Evolutionary conservation across 2,113 vertebrate genomes (phyloP), one percentile per base, ranked within the genome.

Genomic region (Hippocampus barbouri): DNA sequence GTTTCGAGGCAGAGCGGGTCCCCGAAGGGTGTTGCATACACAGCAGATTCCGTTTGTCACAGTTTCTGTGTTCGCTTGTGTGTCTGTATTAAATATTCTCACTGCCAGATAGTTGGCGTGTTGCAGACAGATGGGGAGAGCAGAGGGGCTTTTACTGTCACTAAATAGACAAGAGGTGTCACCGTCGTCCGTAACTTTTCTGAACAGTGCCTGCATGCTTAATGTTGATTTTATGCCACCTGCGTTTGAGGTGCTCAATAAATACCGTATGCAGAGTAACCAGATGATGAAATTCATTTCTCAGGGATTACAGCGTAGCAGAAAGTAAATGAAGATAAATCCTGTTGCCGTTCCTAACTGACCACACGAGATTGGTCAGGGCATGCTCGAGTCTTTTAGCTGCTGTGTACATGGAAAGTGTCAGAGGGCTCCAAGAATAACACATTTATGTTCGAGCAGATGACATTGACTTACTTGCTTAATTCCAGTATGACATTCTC

Each of bases 321-420:
- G 67, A 71, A 78, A 67, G 68, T 59, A 77, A 81, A 90, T 87
- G 84, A 87, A 89, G 86, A 90, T 82, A 79, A 83, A 89, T 83
- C 81, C 75, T 89, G 75, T 87, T 83, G 79, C 79, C 67, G 85
- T 69, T 71, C 75, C 67, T 85, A 82, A 88, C 80, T 87, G 85
- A 83, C 78, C 80, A 61, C 74, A 63, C 74, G 80, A 83, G 76
- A 57, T 71, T 23, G 41, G 57, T 71, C 41, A 41, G 74, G 80
- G 84, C 66, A 72, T 69, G 70, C 78, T 78, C 60, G 1, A 62
- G 79, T 61, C 18, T 69, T 88, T 72, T 18, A 78, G 72, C 75
- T 73, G 11, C 70, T 64, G 77, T 4, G 8, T 38, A 5, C 59
- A 61, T 69, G 53, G 43, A n/a, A 68, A 75, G 71, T 66, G 62